Percentiles rank a stretch among this genome's conserved stretches.
Conservation (phyloP, 2,113 vertebrate species). For the Centrocercus urophasianus region DNA sequence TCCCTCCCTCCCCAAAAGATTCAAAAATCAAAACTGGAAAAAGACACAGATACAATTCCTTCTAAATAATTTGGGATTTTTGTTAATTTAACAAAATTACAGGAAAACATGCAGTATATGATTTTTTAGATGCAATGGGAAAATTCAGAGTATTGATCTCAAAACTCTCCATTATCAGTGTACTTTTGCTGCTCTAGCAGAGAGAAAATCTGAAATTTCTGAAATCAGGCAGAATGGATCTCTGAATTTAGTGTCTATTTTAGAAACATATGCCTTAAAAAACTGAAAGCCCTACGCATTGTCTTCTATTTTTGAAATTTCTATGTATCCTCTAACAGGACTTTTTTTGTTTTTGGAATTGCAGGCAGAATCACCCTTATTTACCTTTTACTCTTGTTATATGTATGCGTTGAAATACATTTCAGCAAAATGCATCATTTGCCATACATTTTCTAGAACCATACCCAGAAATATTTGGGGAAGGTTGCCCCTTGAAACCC, state of each 20-base stretch:
- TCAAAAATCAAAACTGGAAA: neutral
- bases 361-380: neutral
- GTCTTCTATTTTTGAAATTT: slow-evolving; percentile 26
- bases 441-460: neutral
- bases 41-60: neutral
- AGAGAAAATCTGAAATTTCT: neutral
- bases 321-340: neutral
- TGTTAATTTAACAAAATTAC: neutral
- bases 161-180: neutral
- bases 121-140: neutral
- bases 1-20: neutral
- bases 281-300: neutral
- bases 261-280: slow-evolving; percentile 4
- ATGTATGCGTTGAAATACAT: neutral
- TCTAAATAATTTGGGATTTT: rapidly evolving
- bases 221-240: neutral
- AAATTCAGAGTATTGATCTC: neutral
- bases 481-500: neutral
- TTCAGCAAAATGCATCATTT: neutral
- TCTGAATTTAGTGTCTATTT: slow-evolving; percentile 2
- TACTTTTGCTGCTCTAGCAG: neutral
- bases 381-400: neutral
- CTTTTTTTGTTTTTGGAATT: slow-evolving; percentile 7
- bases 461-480: neutral
- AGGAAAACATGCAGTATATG: neutral